Percentiles rank a stretch among this genome's conserved stretches.
Evolutionary conservation across 2,797 vertebrate genomes (phyloP).

Genomic region (Schizothorax lantsangensis): DNA sequence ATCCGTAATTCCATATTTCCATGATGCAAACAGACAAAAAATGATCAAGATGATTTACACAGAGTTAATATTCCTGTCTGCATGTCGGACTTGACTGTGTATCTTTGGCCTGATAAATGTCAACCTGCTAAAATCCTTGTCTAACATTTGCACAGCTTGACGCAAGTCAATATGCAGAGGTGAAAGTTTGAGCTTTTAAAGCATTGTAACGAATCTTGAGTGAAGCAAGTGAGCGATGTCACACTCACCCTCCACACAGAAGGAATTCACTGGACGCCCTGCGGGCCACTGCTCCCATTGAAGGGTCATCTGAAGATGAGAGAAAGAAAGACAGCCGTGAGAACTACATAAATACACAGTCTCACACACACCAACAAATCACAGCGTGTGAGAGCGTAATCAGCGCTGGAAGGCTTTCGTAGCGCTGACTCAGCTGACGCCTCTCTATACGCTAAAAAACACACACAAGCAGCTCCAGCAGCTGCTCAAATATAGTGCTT

Average conservation of each 20-base stretch:
- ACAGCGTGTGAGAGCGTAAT: background rate
- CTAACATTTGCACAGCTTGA: slow-evolving; percentile 17
- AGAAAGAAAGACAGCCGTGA: slow-evolving; percentile 43
- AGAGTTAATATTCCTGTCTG: slow-evolving; percentile 3
- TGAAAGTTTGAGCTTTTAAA: slow-evolving; percentile 16
- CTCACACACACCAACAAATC: slow-evolving; percentile 18
- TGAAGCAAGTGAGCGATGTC: background rate
- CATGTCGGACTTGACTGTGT: background rate
- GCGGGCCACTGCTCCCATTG: slow-evolving; percentile 81
- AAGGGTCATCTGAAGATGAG: slow-evolving; percentile 85
- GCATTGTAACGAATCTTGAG: background rate
- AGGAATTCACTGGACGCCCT: slow-evolving; percentile 92
- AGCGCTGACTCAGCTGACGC: background rate
- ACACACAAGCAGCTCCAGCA: background rate
- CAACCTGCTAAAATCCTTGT: background rate
- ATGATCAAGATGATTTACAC: background rate
- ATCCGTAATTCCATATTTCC: slow-evolving; percentile 29
- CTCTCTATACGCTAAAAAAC: slow-evolving; percentile 5
- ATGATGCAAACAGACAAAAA: slow-evolving; percentile 14
- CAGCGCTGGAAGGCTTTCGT: background rate
- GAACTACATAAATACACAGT: slow-evolving; percentile 46
- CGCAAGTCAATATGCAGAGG: background rate
- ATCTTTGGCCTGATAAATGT: slow-evolving; percentile 12
- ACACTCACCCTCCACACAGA: slow-evolving; percentile 91
- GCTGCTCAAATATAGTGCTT: slow-evolving; percentile 24